phyloP scores from a whole-genome alignment of 2,113 vertebrate genomes.

The Dipodomys ordii region DNA sequence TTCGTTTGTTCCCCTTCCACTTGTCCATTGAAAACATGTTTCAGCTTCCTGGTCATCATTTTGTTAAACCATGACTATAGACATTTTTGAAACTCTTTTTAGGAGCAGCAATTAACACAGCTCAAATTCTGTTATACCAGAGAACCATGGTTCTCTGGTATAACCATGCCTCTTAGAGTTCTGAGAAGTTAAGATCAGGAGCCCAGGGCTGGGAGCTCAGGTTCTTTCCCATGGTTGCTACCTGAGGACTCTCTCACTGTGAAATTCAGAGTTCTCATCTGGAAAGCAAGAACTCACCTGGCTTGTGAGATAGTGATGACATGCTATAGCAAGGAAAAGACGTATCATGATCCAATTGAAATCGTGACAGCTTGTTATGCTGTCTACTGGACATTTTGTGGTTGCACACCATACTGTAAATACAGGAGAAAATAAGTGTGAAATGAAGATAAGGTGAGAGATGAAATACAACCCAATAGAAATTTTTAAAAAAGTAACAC shows the following conservation, averaged over 20 bases:
- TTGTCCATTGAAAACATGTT: no score
- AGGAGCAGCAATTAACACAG: background rate
- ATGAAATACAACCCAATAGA: background rate
- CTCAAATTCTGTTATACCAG: no score
- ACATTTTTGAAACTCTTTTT: background rate
- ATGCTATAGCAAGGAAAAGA: background rate
- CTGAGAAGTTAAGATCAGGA: no score
- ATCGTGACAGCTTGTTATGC: background rate
- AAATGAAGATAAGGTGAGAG: background rate
- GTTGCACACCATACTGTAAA: background rate
- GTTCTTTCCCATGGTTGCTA: no score
- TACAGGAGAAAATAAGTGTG: background rate
- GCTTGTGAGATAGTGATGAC: background rate
- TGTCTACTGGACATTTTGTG: background rate
- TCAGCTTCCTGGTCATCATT: no score
- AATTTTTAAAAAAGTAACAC: no score
- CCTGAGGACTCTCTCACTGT: no score
- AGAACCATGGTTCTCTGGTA: no score
- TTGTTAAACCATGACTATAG: no score
- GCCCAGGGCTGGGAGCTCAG: background rate
- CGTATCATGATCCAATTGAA: background rate
- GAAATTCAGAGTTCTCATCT: background rate
- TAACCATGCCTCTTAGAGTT: no score
- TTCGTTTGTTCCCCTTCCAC: no score
- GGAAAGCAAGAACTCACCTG: background rate